phyloP scores from a whole-genome alignment of 2,888 invertebrate species.

The Oasisia sp. region DNA sequence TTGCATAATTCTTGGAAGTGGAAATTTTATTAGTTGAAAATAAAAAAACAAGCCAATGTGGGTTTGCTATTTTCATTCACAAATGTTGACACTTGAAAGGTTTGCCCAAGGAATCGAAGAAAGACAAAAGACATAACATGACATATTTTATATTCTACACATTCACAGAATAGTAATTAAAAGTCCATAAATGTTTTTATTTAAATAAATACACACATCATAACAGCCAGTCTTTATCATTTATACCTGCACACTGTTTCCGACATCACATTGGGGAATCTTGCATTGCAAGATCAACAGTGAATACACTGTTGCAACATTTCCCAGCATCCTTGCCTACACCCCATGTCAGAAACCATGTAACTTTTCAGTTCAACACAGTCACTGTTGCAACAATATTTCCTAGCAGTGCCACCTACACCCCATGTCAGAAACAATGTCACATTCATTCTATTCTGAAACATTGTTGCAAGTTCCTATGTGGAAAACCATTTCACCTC shows the following conservation, averaged over 20 bases:
- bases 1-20: too few relatives aligned
- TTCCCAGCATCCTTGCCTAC: background rate
- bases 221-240: background rate
- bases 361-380: background rate
- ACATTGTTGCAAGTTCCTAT: too few relatives aligned
- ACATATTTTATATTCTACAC: background rate
- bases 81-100: too few relatives aligned
- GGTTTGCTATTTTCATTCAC: too few relatives aligned
- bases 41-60: too few relatives aligned
- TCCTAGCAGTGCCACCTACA: background rate
- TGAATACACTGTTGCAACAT: background rate
- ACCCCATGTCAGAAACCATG: background rate
- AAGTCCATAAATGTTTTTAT: background rate
- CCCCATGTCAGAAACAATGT: background rate
- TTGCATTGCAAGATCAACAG: background rate
- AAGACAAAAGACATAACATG: background rate
- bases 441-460: too few relatives aligned
- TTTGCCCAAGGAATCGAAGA: too few relatives aligned
- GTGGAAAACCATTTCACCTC: too few relatives aligned
- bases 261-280: background rate
- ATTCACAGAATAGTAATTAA: slow-evolving; percentile 1
- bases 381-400: background rate
- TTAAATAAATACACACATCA: background rate
- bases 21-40: too few relatives aligned
- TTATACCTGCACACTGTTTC: background rate